These are phyloP conservation scores for Cyprinus carpio DNA, from an alignment of 2,113 vertebrate genomes.

Conservation along the genomic window DNA sequence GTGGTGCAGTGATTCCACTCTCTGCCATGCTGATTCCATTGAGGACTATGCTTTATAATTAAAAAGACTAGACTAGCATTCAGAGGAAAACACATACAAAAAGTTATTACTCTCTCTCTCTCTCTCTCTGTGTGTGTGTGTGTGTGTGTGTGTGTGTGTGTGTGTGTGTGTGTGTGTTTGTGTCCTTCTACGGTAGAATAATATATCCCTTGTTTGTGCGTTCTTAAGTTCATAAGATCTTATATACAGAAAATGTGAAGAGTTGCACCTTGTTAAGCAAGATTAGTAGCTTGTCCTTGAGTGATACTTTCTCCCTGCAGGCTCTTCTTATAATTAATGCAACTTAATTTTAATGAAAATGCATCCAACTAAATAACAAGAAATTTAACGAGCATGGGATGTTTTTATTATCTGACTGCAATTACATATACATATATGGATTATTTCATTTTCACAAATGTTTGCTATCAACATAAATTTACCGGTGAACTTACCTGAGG, in stretches of 20 bases:
- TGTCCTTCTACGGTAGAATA: no score
- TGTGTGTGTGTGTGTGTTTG: no score
- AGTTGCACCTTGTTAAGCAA: neutral
- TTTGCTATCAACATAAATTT: neutral
- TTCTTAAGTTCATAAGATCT: neutral
- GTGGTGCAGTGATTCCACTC: conserved; percentile 62
- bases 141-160: no score
- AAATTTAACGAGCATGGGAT: neutral
- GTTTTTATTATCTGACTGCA: neutral
- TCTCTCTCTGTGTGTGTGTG: no score
- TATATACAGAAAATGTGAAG: neutral
- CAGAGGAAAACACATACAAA: neutral
- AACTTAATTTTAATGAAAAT: neutral
- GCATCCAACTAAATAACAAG: neutral
- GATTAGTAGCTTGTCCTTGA: neutral
- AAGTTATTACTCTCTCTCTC: neutral
- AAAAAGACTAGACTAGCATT: neutral
- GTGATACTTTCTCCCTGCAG: neutral
- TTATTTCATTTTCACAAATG: neutral
- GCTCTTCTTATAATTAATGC: neutral
- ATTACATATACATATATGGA: neutral
- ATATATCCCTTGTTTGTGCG: neutral
- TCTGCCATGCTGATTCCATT: conserved; percentile 71
- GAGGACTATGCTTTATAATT: neutral
- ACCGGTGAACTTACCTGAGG: neutral